Conservation (phyloP, 2,888 invertebrate genomes). For the Pollenia labialis region DNA sequence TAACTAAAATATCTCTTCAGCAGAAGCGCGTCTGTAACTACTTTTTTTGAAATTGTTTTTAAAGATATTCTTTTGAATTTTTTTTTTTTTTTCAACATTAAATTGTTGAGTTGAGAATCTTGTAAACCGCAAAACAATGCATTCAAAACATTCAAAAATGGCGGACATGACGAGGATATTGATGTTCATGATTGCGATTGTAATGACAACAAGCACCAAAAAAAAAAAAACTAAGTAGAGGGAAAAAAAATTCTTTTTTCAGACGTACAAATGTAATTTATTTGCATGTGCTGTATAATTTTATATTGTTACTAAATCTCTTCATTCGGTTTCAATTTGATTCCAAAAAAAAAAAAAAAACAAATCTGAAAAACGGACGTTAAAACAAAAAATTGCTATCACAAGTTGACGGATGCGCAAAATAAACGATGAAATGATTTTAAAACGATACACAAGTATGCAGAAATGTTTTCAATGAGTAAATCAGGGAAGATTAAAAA, state of each 20-base stretch:
- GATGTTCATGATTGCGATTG: constrained; percentile 65
- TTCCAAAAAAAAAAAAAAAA: constrained; percentile 81
- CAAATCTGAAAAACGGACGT: constrained; percentile 70
- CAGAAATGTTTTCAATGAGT: constrained; percentile 76
- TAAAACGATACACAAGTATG: constrained; percentile 79
- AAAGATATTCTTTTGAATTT: not conserved
- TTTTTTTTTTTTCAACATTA: constrained; percentile 32
- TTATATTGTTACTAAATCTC: constrained; percentile 84
- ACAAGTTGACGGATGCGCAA: constrained; percentile 79
- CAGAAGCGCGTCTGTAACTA: constrained; percentile 35
- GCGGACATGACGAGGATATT: constrained; percentile 68
- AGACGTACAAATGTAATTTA: constrained; percentile 60
- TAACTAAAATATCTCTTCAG: constrained; percentile 57
- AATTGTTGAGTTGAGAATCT: constrained; percentile 63
- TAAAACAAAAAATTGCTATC: constrained; percentile 53
- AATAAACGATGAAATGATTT: constrained; percentile 75
- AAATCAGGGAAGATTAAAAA: constrained; percentile 69
- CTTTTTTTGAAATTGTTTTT: constrained; percentile 24
- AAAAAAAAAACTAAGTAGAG: constrained; percentile 27
- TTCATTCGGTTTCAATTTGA: constrained; percentile 84
- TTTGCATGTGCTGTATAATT: constrained; percentile 79
- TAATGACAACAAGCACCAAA: constrained; percentile 47
- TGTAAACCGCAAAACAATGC: constrained; percentile 71
- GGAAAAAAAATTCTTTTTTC: constrained; percentile 2
- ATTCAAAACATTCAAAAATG: constrained; percentile 69